Evolutionary conservation across 2,888 invertebrate species (phyloP).

Genomic region (Dyspetes luteomarginatus): DNA sequence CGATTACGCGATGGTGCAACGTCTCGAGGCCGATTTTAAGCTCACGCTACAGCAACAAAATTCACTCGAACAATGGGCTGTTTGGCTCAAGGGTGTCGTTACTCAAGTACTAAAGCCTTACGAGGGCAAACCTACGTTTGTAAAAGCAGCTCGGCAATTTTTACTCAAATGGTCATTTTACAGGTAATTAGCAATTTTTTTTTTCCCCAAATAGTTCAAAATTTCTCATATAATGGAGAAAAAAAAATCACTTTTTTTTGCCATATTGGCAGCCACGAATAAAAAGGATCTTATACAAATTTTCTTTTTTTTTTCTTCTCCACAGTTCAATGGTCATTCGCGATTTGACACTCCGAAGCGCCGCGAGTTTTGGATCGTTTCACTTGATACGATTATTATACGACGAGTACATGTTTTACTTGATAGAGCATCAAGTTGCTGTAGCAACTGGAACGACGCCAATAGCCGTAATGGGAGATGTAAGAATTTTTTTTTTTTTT

Average conservation of each 20-base stretch:
- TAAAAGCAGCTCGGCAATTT: constrained; percentile 95
- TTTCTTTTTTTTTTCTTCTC: no score
- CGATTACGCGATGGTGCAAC: constrained; percentile 92
- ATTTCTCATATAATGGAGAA: neutral
- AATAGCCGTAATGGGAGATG: constrained; percentile 95
- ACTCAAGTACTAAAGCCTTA: constrained; percentile 94
- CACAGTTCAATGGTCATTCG: constrained; percentile 97
- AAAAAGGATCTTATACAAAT: neutral
- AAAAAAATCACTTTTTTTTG: neutral
- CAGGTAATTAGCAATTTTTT: constrained; percentile 85
- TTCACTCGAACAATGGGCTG: constrained; percentile 98
- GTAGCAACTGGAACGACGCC: constrained; percentile 95
- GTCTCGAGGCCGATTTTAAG: constrained; percentile 96
- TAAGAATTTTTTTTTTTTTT: constrained; percentile 79
- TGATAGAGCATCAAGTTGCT: constrained; percentile 98
- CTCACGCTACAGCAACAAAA: constrained; percentile 96
- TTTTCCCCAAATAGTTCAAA: constrained; percentile 14
- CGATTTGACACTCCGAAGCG: constrained; percentile 97
- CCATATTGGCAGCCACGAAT: constrained; percentile 9
- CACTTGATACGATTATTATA: constrained; percentile 98
- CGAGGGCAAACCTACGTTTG: constrained; percentile 92
- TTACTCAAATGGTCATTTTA: constrained; percentile 99
- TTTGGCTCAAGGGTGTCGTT: constrained; percentile 98
- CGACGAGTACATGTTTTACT: constrained; percentile 99
- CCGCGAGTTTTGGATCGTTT: constrained; percentile 99